Conservation (phyloP, 2,888 invertebrate genomes). For the Isoperla grammatica region DNA sequence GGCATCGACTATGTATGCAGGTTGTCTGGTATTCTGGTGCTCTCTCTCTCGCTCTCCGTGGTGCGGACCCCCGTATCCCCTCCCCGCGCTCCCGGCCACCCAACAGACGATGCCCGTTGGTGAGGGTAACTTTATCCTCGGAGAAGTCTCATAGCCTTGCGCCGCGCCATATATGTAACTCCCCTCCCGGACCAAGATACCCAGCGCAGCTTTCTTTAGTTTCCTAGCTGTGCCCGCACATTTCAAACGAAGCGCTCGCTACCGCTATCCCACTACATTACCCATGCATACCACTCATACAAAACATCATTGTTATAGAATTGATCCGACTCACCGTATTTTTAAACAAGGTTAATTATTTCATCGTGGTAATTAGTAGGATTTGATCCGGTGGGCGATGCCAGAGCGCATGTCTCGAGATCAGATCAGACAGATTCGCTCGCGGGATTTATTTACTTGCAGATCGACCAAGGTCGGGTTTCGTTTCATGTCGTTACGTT, state of each 20-base stretch:
- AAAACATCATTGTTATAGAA: no score
- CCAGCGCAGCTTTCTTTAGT: constrained; percentile 22
- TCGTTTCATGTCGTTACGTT: no score
- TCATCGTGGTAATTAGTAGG: no score
- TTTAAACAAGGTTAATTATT: no score
- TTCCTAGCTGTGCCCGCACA: background rate
- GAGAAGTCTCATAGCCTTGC: constrained; percentile 5
- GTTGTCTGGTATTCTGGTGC: constrained; percentile 21
- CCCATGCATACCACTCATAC: no score
- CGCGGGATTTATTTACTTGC: no score
- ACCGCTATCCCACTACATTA: background rate
- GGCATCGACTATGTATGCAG: constrained; percentile 20
- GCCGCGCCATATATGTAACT: constrained; percentile 28
- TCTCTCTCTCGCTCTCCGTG: constrained; percentile 1
- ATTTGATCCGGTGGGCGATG: no score
- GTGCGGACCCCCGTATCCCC: background rate
- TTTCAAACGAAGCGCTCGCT: background rate
- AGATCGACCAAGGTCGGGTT: no score
- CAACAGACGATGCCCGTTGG: background rate
- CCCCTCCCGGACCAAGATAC: constrained; percentile 17
- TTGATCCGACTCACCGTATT: no score
- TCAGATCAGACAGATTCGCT: no score
- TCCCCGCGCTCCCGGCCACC: background rate
- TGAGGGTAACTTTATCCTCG: constrained; percentile 14
- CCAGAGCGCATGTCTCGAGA: no score